Evolutionary conservation across 2,888 invertebrate species (phyloP), one percentile per base, ranked within the genome.

Genomic region (Spisula subtruncata): DNA sequence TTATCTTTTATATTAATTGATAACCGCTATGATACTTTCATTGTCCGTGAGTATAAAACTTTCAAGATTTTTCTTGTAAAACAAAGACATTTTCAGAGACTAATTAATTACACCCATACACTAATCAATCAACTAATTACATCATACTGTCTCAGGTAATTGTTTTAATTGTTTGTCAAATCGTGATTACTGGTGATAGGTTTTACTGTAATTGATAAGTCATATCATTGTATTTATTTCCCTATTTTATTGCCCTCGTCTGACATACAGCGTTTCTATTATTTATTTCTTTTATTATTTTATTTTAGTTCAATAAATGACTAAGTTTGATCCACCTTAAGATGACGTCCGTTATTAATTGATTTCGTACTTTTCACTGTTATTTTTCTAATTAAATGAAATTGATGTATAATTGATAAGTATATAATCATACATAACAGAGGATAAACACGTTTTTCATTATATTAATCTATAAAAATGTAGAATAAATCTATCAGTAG

Each of bases 81-180:
- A 85, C 80, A 85, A 85, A 54, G 35, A 80, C n/a, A 80, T 10
- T 54, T 18, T 32, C 56, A 85, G 85, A 85, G 85, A 85, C 85
- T 41, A 56, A 85, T 85, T 56, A 48, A 85, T 85, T 80, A 85
- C 18, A 41, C 51, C 35, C 32, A 35, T 46, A 75, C 18, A 18
- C 25, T 56, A 56, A 85, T 56, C 41, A 56, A 85, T 85, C 79
- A 54, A 32, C 25, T 80, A 60, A 85, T 85, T 85, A 79, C 32
- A 85, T 85, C 25, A 80, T 56, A 29, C 8, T 54, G 85, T 80
- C 80, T 75, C 75, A 75, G 16, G 14, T 32, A 75, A 75, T 75
- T 75, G 32, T 75, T 75, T n/a, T 75, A 75, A 75, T 75, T 75
- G 25, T 75, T 35, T 16, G 32, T 75, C 29, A 75, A 75, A 75